Percentiles rank a stretch among this genome's conserved stretches.
phyloP scores from a whole-genome alignment of 2,113 vertebrate species.

The Emydocephalus ijimae region DNA sequence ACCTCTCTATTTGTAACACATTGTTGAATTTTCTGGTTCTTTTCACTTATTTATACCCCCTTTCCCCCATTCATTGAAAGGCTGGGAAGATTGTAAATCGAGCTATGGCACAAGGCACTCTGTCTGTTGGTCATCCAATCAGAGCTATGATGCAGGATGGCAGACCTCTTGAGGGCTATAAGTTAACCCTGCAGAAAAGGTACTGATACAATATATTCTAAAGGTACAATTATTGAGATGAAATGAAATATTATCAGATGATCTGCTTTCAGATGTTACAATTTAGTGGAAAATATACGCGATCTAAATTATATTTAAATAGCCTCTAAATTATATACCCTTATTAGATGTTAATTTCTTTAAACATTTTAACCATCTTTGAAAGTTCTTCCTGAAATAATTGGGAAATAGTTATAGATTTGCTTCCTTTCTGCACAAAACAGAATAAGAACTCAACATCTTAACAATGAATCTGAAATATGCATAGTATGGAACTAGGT shows the following conservation, averaged over 20 bases:
- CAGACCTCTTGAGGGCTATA: conserved; percentile 36
- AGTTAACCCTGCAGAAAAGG: conserved; percentile 50
- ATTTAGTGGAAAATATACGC: not conserved
- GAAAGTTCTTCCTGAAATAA: not conserved
- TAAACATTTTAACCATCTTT: not conserved
- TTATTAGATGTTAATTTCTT: not conserved
- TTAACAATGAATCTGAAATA: not conserved
- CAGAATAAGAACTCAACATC: not conserved
- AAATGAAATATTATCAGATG: not conserved
- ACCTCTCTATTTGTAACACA: conserved; percentile 79
- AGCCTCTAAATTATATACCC: not conserved
- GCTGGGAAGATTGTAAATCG: conserved; percentile 67
- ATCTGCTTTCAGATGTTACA: not conserved
- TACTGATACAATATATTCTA: conserved; percentile 15
- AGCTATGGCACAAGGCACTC: conserved; percentile 58
- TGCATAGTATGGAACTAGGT: not conserved
- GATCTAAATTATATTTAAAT: not conserved
- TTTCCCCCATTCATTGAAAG: conserved; percentile 61
- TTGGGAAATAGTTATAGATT: not conserved
- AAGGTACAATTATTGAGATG: not conserved
- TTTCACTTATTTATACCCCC: conserved; percentile 76
- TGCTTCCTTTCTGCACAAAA: not conserved
- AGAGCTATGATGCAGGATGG: not conserved
- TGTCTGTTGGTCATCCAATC: conserved; percentile 58
- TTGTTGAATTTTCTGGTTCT: conserved; percentile 84